Percentiles rank a stretch among this genome's conserved stretches.
Conservation (phyloP, 2,888 invertebrate species). For the Pelosia muscerda region DNA sequence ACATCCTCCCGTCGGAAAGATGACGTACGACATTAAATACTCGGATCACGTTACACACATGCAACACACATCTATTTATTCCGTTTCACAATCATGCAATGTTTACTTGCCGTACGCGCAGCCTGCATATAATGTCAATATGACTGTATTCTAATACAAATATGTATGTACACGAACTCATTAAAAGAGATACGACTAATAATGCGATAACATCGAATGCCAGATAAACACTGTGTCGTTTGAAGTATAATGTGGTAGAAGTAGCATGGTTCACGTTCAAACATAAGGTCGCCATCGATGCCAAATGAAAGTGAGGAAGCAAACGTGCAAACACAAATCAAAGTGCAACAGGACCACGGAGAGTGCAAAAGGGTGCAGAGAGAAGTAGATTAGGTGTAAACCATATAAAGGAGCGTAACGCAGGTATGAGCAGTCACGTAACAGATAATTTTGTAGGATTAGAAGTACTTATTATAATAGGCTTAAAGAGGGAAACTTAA, state of each 20-base stretch:
- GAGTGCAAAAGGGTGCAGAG: constrained; percentile 67
- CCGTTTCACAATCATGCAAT: constrained; percentile 84
- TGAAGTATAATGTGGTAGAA: constrained; percentile 71
- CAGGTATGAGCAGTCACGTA: constrained; percentile 40
- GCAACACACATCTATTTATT: constrained; percentile 85
- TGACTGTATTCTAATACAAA: constrained; percentile 62
- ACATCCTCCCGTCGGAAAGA: constrained; percentile 81
- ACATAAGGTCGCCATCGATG: constrained; percentile 62
- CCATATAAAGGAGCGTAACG: constrained; percentile 46
- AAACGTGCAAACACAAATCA: constrained; percentile 74
- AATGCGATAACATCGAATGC: constrained; percentile 78
- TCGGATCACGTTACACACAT: constrained; percentile 82
- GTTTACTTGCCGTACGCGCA: constrained; percentile 65
- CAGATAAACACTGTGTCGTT: constrained; percentile 73
- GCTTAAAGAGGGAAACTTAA: constrained; percentile 75
- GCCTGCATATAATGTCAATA: constrained; percentile 55
- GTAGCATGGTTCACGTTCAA: constrained; percentile 67
- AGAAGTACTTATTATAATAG: constrained; percentile 62
- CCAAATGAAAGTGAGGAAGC: constrained; percentile 73
- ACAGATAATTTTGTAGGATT: constrained; percentile 51
- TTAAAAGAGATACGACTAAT: constrained; percentile 66
- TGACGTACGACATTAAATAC: constrained; percentile 84
- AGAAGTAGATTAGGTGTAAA: constrained; percentile 52
- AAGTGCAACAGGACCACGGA: constrained; percentile 79
- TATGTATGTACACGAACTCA: constrained; percentile 71